Evolutionary conservation across 2,888 invertebrate species (phyloP).

Genomic region (Girardia tigrina): DNA sequence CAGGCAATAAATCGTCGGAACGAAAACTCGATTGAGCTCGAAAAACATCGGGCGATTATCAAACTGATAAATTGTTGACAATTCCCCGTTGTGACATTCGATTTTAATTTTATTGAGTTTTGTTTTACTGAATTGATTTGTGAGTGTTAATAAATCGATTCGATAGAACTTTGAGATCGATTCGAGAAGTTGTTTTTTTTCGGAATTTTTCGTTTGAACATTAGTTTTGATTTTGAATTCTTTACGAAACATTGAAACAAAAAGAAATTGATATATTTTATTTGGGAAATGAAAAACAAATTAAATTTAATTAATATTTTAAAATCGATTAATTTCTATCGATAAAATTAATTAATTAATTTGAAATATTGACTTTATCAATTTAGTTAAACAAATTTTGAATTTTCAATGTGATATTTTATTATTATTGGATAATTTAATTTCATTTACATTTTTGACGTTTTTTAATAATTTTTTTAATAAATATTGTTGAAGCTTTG

Average conservation of each 20-base stretch:
- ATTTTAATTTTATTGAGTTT: background rate
- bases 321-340: too few relatives aligned
- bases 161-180: background rate
- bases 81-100: background rate
- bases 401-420: too few relatives aligned
- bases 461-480: too few relatives aligned
- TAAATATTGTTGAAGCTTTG: too few relatives aligned
- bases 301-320: too few relatives aligned
- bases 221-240: background rate
- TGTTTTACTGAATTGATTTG: background rate
- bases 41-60: background rate
- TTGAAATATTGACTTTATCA: too few relatives aligned
- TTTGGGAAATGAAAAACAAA: too few relatives aligned
- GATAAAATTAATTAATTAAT: too few relatives aligned
- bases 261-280: too few relatives aligned
- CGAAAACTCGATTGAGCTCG: background rate
- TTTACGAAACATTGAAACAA: conserved; percentile 23
- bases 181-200: background rate
- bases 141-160: background rate
- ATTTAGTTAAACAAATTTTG: too few relatives aligned
- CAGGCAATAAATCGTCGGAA: background rate
- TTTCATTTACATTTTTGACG: too few relatives aligned
- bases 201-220: conserved; percentile 14
- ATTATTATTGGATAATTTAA: too few relatives aligned
- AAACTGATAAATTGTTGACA: background rate